A percentile compares a stretch with the other conserved stretches of the same genome.
Evolutionary conservation across 2,888 invertebrate genomes (phyloP).

Genomic region (Andrena haemorrhoa): DNA sequence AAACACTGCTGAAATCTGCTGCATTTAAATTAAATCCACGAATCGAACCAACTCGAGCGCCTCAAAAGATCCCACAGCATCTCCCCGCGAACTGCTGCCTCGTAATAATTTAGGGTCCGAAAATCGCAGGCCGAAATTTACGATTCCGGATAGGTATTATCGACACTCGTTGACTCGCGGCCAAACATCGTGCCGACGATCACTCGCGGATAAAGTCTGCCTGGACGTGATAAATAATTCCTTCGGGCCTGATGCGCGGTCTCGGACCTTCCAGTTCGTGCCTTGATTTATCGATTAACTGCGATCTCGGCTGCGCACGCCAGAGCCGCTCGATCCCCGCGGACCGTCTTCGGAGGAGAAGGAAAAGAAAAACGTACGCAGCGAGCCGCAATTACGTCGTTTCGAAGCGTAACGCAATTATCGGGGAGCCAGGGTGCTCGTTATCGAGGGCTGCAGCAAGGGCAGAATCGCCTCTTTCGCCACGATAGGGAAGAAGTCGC

Average conservation of each 20-base stretch:
- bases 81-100: neutral
- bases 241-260: conserved; percentile 62
- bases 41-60: too few relatives aligned
- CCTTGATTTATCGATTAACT: conserved; percentile 67
- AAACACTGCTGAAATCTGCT: too few relatives aligned
- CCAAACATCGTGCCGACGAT: conserved; percentile 45
- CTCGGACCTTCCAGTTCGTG: conserved; percentile 40
- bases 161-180: conserved; percentile 11
- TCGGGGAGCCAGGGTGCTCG: conserved; percentile 53
- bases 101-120: neutral
- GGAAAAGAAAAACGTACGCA: conserved; percentile 31
- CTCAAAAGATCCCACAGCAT: neutral
- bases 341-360: conserved; percentile 16
- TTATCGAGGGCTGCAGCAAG: conserved; percentile 47
- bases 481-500: conserved; percentile 42
- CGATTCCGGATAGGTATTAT: conserved; percentile 38
- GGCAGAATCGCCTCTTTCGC: conserved; percentile 62
- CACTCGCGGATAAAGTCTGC: conserved; percentile 32
- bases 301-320: conserved; percentile 16
- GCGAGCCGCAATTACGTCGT: conserved; percentile 56
- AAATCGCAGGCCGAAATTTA: conserved; percentile 27
- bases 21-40: too few relatives aligned
- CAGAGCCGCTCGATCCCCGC: conserved; percentile 10
- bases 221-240: conserved; percentile 51
- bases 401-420: conserved; percentile 57